Percentiles rank a stretch among this genome's conserved stretches.
Conservation (phyloP, 2,888 invertebrate genomes). For the Spisula solida region DNA sequence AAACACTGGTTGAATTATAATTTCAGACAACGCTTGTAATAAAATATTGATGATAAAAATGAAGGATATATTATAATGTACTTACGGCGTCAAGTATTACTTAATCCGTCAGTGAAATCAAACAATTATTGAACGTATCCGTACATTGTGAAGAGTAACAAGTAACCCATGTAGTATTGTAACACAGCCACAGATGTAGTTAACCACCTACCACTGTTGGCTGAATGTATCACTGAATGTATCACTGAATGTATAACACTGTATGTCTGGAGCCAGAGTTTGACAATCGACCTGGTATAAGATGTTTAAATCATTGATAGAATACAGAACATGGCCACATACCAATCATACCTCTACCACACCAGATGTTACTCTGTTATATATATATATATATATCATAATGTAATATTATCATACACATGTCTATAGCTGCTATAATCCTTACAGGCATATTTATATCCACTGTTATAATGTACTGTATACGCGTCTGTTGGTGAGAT, state of each 20-base stretch:
- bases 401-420: too few relatives aligned
- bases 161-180: background rate
- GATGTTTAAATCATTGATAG: slow-evolving; percentile 21
- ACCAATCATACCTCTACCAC: background rate
- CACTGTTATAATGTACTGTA: too few relatives aligned
- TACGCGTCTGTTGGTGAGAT: too few relatives aligned
- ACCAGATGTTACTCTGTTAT: background rate
- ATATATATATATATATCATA: background rate
- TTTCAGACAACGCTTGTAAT: too few relatives aligned
- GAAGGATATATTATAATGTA: too few relatives aligned
- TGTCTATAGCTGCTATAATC: background rate
- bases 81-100: background rate
- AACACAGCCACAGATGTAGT: background rate
- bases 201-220: background rate
- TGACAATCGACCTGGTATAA: background rate
- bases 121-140: background rate
- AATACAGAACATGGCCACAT: background rate
- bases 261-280: background rate
- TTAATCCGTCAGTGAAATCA: background rate
- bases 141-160: background rate
- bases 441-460: too few relatives aligned
- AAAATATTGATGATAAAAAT: too few relatives aligned
- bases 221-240: background rate
- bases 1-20: too few relatives aligned
- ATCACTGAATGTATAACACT: too few relatives aligned